Evolutionary conservation across 2,797 vertebrate species (phyloP).

Genomic region (Manis pentadactyla): DNA sequence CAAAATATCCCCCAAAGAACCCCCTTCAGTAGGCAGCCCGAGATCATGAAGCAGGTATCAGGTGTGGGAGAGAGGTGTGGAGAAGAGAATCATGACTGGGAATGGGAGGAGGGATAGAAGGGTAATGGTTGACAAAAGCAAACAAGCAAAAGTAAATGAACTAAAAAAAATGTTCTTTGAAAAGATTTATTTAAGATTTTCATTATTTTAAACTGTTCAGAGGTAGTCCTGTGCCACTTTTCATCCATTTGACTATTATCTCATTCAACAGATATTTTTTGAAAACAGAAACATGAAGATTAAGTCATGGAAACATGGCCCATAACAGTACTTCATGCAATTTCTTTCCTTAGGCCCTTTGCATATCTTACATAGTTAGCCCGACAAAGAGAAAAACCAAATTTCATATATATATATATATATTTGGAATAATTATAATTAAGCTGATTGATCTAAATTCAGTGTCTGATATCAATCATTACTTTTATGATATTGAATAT

Average conservation of each 20-base stretch:
- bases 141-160: background rate
- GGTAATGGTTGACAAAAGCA: background rate
- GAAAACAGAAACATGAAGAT: background rate
- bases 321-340: no score
- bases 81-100: background rate
- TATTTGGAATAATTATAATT: slow-evolving; percentile 16
- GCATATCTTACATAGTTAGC: background rate
- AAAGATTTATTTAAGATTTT: background rate
- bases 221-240: background rate
- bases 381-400: background rate
- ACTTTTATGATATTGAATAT: background rate
- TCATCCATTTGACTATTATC: background rate
- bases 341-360: background rate
- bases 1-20: background rate
- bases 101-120: background rate
- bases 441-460: slow-evolving; percentile 70
- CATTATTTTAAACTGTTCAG: background rate
- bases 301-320: background rate
- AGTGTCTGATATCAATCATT: background rate
- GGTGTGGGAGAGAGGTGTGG: accelerated
- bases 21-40: background rate
- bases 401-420: background rate
- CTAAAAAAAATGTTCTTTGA: background rate
- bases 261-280: background rate
- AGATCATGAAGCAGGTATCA: background rate